Percentiles rank a stretch among this genome's conserved stretches.
phyloP scores from a whole-genome alignment of 2,888 invertebrate genomes.

The Creontiades dilutus region DNA sequence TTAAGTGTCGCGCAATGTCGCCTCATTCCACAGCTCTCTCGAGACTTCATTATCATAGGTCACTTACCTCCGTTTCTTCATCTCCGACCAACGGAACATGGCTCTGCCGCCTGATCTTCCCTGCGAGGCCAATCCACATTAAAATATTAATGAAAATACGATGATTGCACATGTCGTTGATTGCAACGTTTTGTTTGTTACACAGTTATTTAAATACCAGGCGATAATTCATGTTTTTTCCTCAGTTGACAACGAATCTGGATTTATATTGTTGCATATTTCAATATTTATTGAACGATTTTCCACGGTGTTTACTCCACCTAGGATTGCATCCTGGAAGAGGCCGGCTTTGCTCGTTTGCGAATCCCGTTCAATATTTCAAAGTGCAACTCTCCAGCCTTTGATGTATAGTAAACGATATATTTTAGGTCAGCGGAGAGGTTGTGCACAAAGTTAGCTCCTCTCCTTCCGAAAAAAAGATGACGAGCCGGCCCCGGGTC shows the following conservation, averaged over 20 bases:
- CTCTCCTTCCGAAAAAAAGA: slow-evolving; percentile 53
- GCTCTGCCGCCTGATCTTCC: neutral
- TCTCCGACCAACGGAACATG: slow-evolving; percentile 4
- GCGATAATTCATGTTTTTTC: neutral
- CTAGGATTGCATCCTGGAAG: neutral
- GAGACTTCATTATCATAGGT: slow-evolving; percentile 56
- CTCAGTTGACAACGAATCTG: neutral
- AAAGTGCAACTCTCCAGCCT: neutral
- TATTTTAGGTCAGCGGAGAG: slow-evolving; percentile 49
- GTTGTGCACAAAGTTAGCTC: slow-evolving; percentile 12
- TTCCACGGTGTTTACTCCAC: neutral
- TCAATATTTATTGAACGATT: slow-evolving; percentile 47
- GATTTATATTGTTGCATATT: slow-evolving; percentile 18
- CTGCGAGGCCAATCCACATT: neutral
- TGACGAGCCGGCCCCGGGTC: neutral
- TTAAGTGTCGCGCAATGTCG: slow-evolving; percentile 6
- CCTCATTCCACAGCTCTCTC: neutral
- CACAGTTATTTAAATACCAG: neutral
- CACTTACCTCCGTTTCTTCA: slow-evolving; percentile 44
- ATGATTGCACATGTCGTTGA: neutral
- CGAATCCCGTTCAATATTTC: slow-evolving; percentile 26
- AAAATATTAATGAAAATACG: neutral
- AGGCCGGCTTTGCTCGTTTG: neutral
- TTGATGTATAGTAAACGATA: slow-evolving; percentile 27
- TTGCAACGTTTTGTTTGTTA: slow-evolving; percentile 1